These are phyloP conservation scores for Drosophila borborema DNA, from an alignment of 2,888 invertebrate genomes.

Conservation along the genomic window DNA sequence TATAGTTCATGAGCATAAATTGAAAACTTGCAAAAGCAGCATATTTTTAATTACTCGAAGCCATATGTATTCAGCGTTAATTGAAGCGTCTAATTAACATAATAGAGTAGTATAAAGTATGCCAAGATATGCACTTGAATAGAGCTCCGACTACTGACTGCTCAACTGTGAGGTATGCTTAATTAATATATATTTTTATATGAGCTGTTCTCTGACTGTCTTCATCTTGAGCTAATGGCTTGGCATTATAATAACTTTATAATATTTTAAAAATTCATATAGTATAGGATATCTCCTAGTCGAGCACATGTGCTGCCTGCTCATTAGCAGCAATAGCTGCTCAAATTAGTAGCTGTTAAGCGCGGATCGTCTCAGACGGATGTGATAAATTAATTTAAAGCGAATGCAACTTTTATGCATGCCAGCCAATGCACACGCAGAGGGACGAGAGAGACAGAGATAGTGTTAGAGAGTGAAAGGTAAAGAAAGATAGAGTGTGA, in stretches of 20 bases:
- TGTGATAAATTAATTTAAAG: conserved; percentile 59
- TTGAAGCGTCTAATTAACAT: background rate
- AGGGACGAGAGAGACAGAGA: background rate
- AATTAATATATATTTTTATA: no score
- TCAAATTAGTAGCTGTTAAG: conserved; percentile 24
- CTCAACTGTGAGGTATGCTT: no score
- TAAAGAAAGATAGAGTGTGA: background rate
- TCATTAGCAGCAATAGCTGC: conserved; percentile 43
- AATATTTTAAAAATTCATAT: background rate
- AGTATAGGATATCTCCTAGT: background rate
- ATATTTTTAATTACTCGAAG: conserved; percentile 47
- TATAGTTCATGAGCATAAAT: background rate
- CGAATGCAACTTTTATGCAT: conserved; percentile 47
- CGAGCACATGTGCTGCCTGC: background rate
- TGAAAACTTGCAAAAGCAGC: conserved; percentile 48
- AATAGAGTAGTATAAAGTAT: background rate
- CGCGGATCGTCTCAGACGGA: conserved; percentile 12
- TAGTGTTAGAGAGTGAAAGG: background rate
- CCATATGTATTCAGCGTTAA: background rate
- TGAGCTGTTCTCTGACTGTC: no score
- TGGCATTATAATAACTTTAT: background rate
- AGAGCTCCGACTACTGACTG: no score
- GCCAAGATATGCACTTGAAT: background rate
- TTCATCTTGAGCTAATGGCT: background rate
- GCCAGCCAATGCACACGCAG: background rate